Evolutionary conservation across 23 tunicate genomes (phyloP).

Genomic region (Ciona savignyi): DNA sequence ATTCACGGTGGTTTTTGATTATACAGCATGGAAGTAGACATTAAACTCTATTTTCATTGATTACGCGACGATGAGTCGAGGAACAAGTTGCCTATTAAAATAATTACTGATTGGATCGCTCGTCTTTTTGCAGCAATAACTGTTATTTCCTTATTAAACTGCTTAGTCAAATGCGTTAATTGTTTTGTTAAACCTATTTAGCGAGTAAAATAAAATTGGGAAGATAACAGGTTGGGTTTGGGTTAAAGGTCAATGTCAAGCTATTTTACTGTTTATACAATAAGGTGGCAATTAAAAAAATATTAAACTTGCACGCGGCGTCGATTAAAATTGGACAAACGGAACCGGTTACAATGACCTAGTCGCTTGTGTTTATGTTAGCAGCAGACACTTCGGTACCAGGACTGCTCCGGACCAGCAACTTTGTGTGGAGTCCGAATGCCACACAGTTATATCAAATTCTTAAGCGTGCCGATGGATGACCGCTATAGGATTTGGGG

Average conservation of each 20-base stretch:
- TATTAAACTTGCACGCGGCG: background rate
- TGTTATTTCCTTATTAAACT: too few relatives aligned
- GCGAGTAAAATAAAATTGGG: too few relatives aligned
- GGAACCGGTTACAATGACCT: background rate
- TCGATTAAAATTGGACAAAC: background rate
- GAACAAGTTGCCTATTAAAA: background rate
- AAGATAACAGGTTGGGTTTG: too few relatives aligned
- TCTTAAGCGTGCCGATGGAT: background rate
- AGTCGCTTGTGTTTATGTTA: background rate
- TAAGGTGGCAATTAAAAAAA: background rate
- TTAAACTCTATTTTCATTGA: background rate
- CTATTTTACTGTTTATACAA: background rate
- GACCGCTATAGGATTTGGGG: slow-evolving; percentile 2
- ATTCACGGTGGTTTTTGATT: background rate
- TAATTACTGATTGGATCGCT: background rate
- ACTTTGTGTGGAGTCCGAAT: background rate
- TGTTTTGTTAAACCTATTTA: too few relatives aligned
- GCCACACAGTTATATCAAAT: background rate
- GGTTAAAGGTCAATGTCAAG: background rate
- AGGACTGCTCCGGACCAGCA: background rate
- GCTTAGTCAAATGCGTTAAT: background rate
- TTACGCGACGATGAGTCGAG: background rate
- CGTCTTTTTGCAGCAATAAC: background rate
- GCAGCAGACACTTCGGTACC: background rate
- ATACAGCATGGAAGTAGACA: background rate